Base-by-base conservation (phyloP, 2,888 invertebrate genomes). In the Erebia ligea region DNA sequence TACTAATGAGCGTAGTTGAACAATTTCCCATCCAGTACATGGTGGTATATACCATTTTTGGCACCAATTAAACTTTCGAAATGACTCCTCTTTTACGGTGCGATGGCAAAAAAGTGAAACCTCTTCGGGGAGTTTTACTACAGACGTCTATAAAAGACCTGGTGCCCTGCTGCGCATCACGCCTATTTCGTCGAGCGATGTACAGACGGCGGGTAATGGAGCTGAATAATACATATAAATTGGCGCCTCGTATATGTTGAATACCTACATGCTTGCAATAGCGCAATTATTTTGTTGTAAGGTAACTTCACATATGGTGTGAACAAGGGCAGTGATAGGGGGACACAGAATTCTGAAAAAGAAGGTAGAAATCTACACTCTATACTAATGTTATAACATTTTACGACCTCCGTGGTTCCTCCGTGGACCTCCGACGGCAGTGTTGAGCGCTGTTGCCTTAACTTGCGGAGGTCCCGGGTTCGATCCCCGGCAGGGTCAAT, bases 41-140 rank as follows among this genome's bases (percentile, higher is more conserved):
- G 42, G 17, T 21, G 21, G 66, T 69, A 68, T 76, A 75, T 76
- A 66, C 78, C 78, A 75, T 78, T 76, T 76, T 73, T 69, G 74
- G 78, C 74, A 70, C 65, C 73, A 76, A 77, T 76, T 79, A 81
- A 81, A 82, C 82, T 84, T 83, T 83, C 84, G 80, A 82, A 84
- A 84, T 84, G 81, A 82, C 80, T 77, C 48, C 58, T 70, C 80
- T 71, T 74, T 79, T 82, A 83, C 78, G 82, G 83, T 62, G 78
- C 15, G 52, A 48, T 42, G 40, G 57, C 68, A 25, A 75, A 75
- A 75, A 62, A 48, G 48, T 48, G 6, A 62, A 73, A 73, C 25
- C 59, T 45, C 61, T 52, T 58, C 45, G 40, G 52, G 21, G 59
- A 72, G 68, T 71, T 73, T 75, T 74, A 74, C 74, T 66, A 57